Evolutionary conservation across 2,888 invertebrate species (phyloP), one percentile per base, ranked within the genome.

Genomic region (Metalampra italica): DNA sequence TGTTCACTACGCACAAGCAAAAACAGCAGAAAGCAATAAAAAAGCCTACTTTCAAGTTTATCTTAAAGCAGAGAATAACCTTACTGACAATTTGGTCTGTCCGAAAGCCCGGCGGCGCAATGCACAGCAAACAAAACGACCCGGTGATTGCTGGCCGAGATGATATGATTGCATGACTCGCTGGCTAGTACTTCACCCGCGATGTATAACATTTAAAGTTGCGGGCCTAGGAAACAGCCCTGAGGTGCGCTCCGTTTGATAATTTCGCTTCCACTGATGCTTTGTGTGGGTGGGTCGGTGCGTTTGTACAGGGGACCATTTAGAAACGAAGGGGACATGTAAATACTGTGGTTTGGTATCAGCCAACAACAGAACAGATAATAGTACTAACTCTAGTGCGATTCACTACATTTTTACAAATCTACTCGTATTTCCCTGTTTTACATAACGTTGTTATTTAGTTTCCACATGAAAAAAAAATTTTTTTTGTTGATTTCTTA

Each of bases 51-150:
- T 22, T 22, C 22, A 22, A 22, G 3, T 22, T 3, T 22, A 22
- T 3, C 29, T 42, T 29, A 29, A 42, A 30, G 32, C 43, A 32
- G 22, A 14, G 39, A 39, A 39, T 45, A 39, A 29, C 30, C 39
- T 29, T 30, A 29, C 30, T 11, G 80, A 83, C 83, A 80, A 81
- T 82, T 83, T 68, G 68, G 72, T 59, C 59, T 61, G 64, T 52
- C 53, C 55, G 53, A 57, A 55, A 50, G 22, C 62, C 79, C 74
- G 55, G 63, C 55, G 74, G 75, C 76, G 59, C 60, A 65, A 22
- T 66, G 64, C 60, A 73, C 64, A 63, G 73, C 75, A 81, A 82
- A 84, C 81, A 82, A 76, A 79, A 78, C 79, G 70, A 75, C 71
- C 57, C 62, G 62, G 71, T 81, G 82, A 86, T 85, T 82, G 76